Evolutionary conservation across 2,113 vertebrate species (phyloP), one percentile per base, ranked within the genome.

Genomic region (Phycodurus eques): DNA sequence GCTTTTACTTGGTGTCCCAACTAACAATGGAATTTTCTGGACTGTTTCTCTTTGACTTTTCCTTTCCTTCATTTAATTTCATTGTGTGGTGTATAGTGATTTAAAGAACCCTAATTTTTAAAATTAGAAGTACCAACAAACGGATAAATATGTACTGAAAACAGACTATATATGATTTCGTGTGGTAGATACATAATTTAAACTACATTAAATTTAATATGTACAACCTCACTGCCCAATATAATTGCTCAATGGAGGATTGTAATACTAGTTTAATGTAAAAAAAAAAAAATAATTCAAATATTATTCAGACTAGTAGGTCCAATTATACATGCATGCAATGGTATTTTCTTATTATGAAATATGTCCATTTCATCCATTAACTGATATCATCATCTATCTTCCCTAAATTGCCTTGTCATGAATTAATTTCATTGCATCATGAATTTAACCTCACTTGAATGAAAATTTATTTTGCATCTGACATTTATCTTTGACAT

Each of bases 341-440:
- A 82, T 80, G 74, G 83, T 78, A 72, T 83, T 88, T 89, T 77
- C 74, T 83, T 89, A 83, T 83, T 83, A 83, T 91, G 85, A 88
- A 89, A 88, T 76, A 72, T 92, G 87, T 88, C 88, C 85, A 89
- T 88, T 86, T 87, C 91, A 88, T 93, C 87, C 90, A 93, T 93
- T 89, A 88, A 90, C 80, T 77, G 27, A 74, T 68, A 83, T 27
- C 76, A 80, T 85, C 71, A 75, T 83, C 68, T 70, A 49, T 74
- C 71, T 84, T 80, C 75, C 74, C 73, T 83, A 43, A 73, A 73
- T 83, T 91, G 77, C 62, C 74, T 85, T 90, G 65, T 83, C 68
- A 73, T 83, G 53, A 70, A 81, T 82, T 22, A 60, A 75, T 71
- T 82, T 81, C 78, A 86, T 81, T 87, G 90, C 89, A 91, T 87